These are phyloP conservation scores for Archips xylosteana DNA, from an alignment of 2,888 invertebrate genomes.

Conservation along the genomic window DNA sequence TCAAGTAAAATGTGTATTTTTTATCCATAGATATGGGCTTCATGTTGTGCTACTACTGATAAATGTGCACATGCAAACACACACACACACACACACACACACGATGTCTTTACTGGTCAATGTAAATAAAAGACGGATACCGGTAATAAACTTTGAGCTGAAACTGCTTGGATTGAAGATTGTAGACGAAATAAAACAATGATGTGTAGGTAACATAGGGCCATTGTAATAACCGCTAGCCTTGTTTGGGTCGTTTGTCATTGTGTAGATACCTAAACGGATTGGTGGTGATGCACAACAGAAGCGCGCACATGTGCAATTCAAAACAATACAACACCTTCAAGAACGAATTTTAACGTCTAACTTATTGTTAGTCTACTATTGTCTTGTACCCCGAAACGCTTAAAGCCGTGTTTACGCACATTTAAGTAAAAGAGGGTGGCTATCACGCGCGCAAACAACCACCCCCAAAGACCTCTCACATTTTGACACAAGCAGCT, in stretches of 20 bases:
- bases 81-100: neutral
- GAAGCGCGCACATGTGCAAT: neutral
- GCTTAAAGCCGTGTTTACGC: neutral
- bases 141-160: constrained; percentile 1
- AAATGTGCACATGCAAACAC: no score
- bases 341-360: neutral
- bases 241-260: constrained; percentile 12
- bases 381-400: neutral
- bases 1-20: no score
- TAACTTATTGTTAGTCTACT: neutral
- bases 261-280: constrained; percentile 10
- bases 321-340: neutral
- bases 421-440: neutral
- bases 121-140: neutral
- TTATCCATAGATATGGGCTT: no score
- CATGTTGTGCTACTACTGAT: no score
- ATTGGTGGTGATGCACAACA: constrained; percentile 9
- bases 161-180: neutral
- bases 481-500: constrained; percentile 16
- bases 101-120: neutral
- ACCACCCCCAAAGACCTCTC: neutral
- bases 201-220: constrained; percentile 3
- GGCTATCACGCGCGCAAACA: neutral
- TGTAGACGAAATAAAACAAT: constrained; percentile 5
- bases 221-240: constrained; percentile 7